phyloP scores from a whole-genome alignment of 2,113 vertebrate species.

The Gulo gulo region DNA sequence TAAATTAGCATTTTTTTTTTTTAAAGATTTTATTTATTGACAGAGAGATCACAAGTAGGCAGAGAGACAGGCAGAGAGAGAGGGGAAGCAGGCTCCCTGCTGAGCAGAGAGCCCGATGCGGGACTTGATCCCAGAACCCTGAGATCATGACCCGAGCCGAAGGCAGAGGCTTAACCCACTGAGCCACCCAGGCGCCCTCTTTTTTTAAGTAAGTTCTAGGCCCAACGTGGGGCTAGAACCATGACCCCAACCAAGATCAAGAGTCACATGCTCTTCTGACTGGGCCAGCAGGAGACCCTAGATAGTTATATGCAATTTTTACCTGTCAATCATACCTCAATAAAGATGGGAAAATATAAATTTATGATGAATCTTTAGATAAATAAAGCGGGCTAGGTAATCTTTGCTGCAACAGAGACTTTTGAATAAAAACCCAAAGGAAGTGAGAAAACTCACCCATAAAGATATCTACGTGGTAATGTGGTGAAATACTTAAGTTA shows the following conservation, averaged over 20 bases:
- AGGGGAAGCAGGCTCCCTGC: too few species aligned
- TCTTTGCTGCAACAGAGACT: neutral
- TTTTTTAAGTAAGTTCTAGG: neutral
- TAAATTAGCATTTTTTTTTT: neutral
- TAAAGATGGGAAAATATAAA: neutral
- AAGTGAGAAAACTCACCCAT: neutral
- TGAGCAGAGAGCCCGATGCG: too few species aligned
- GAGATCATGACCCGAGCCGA: too few species aligned
- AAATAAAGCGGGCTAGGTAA: neutral
- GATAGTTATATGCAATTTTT: neutral
- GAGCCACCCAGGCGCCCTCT: too few species aligned
- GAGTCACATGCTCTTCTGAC: neutral
- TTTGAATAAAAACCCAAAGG: neutral
- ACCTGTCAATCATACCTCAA: neutral
- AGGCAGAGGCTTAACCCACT: too few species aligned
- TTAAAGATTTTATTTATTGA: too few species aligned
- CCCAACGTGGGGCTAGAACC: neutral
- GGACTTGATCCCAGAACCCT: too few species aligned
- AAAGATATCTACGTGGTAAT: neutral
- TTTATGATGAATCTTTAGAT: neutral
- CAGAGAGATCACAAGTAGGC: too few species aligned
- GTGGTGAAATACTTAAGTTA: slow-evolving; percentile 9
- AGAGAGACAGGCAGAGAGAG: too few species aligned
- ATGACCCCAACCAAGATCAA: neutral
- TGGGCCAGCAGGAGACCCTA: neutral